phyloP scores from a whole-genome alignment of 2,888 invertebrate genomes.

The Acleris emargana region DNA sequence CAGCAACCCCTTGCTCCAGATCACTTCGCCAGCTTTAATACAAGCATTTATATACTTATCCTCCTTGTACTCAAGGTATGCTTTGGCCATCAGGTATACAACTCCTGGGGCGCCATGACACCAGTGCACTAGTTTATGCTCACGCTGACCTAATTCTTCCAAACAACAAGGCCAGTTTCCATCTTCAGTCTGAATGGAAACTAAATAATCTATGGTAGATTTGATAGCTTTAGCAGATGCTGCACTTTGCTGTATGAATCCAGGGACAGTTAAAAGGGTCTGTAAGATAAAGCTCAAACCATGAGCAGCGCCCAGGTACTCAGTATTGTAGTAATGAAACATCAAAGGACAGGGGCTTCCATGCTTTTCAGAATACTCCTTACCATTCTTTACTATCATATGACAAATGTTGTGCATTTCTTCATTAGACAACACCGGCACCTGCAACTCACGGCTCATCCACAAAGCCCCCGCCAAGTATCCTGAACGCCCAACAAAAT shows the following conservation, averaged over 20 bases:
- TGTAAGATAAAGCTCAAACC: slow-evolving; percentile 81
- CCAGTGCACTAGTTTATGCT: slow-evolving; percentile 93
- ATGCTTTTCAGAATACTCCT: slow-evolving; percentile 84
- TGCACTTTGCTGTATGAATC: slow-evolving; percentile 81
- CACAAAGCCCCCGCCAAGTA: slow-evolving; percentile 91
- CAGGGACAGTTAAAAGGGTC: slow-evolving; percentile 79
- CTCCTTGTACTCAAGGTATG: slow-evolving; percentile 89
- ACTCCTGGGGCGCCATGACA: slow-evolving; percentile 95
- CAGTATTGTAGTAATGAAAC: slow-evolving; percentile 90
- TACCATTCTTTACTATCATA: slow-evolving; percentile 88
- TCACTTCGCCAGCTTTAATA: slow-evolving; percentile 87
- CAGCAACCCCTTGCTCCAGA: slow-evolving; percentile 93
- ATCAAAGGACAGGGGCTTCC: slow-evolving; percentile 87
- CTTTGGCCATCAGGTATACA: slow-evolving; percentile 91
- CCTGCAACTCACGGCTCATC: slow-evolving; percentile 84
- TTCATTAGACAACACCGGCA: slow-evolving; percentile 64
- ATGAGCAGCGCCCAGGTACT: slow-evolving; percentile 90
- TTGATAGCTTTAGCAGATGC: slow-evolving; percentile 84
- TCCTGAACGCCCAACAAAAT: slow-evolving; percentile 93
- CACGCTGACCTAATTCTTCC: slow-evolving; percentile 85
- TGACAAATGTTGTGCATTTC: slow-evolving; percentile 87
- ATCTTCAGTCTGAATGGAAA: slow-evolving; percentile 86
- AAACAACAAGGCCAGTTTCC: slow-evolving; percentile 91
- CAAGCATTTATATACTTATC: slow-evolving; percentile 88
- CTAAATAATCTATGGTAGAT: slow-evolving; percentile 86